A percentile compares a stretch with the other conserved stretches of the same genome.
Conservation (phyloP, 2,797 vertebrate genomes). For the Lacerta bilineata region DNA sequence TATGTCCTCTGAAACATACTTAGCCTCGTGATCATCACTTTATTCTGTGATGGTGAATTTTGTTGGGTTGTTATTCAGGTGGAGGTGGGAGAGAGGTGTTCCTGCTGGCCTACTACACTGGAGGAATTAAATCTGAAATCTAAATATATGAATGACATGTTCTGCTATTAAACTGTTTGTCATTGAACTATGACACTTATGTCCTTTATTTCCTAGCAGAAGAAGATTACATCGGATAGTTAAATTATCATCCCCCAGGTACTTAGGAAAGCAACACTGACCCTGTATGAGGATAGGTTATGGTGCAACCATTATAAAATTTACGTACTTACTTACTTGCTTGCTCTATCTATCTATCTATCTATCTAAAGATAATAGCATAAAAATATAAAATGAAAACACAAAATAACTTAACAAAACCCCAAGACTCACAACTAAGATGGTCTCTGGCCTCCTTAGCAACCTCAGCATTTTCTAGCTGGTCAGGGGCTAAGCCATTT, state of each 20-base stretch:
- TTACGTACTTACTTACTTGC: no score
- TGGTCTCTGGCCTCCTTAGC: no score
- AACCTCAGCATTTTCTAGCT: not conserved
- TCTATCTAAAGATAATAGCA: no score
- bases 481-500: not conserved
- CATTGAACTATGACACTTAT: not conserved
- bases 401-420: no score
- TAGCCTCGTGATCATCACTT: not conserved
- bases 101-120: not conserved
- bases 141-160: not conserved
- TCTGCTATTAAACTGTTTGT: no score
- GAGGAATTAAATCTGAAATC: not conserved
- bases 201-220: not conserved
- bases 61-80: not conserved
- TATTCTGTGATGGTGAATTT: not conserved
- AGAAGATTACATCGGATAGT: not conserved
- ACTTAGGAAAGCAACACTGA: not conserved
- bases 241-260: not conserved
- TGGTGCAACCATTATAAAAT: not conserved
- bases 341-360: no score
- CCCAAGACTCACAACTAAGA: no score
- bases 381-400: no score
- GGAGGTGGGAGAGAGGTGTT: not conserved
- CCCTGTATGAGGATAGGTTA: not conserved
- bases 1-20: not conserved